A percentile compares a stretch with the other conserved stretches of the same genome.
Evolutionary conservation across 1,140 invertebrate genomes (phyloP).

Genomic region (Temnothorax longispinosus): DNA sequence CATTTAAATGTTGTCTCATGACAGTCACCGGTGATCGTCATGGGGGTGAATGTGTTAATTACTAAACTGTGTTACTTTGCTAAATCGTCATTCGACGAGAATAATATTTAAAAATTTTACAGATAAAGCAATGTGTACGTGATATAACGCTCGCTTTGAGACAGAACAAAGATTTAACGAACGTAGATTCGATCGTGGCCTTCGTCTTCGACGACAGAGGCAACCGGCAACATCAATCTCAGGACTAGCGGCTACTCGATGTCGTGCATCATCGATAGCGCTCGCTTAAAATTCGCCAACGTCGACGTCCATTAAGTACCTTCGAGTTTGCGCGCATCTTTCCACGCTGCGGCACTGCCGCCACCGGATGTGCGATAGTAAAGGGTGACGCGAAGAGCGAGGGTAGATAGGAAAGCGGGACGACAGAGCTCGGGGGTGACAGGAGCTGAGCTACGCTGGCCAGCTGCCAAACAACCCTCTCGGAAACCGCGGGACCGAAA

Average conservation of each 20-base stretch:
- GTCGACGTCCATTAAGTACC: slow-evolving; percentile 76
- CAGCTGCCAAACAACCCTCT: slow-evolving; percentile 69
- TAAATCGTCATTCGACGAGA: neutral
- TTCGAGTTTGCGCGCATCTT: slow-evolving; percentile 71
- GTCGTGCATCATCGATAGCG: slow-evolving; percentile 66
- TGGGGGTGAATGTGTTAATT: too few relatives aligned
- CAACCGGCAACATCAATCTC: slow-evolving; percentile 72
- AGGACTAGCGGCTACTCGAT: slow-evolving; percentile 35
- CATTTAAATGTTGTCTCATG: too few relatives aligned
- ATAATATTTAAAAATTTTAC: neutral
- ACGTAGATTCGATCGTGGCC: neutral
- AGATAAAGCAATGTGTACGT: neutral
- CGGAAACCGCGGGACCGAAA: slow-evolving; percentile 48
- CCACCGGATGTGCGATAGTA: slow-evolving; percentile 12
- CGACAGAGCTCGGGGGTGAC: slow-evolving; percentile 38
- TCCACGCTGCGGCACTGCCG: slow-evolving; percentile 47
- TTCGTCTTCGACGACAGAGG: slow-evolving; percentile 18
- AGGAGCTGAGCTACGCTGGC: slow-evolving; percentile 67
- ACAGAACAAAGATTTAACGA: slow-evolving; percentile 34
- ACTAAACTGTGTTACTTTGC: neutral
- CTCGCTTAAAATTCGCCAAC: slow-evolving; percentile 79
- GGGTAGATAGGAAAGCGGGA: slow-evolving; percentile 41
- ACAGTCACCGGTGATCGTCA: too few relatives aligned
- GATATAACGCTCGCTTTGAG: neutral
- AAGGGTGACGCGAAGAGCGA: slow-evolving; percentile 37